Percentiles rank a stretch among this genome's conserved stretches.
Conservation (phyloP, 2,888 invertebrate species). For the Scaptodrosophila latifasciaeformis region DNA sequence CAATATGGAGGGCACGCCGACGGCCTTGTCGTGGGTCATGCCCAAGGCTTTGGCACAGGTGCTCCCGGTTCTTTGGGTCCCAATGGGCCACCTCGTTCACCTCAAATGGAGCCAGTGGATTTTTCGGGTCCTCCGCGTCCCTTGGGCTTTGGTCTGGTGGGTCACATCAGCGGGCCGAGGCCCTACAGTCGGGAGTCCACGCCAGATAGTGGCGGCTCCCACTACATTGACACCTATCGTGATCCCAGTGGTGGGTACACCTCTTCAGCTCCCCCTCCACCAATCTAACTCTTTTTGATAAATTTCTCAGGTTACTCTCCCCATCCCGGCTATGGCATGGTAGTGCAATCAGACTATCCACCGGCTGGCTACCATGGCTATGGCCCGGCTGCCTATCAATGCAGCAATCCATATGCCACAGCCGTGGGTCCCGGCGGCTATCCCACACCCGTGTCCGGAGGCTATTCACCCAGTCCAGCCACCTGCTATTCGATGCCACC, state of each 20-base stretch:
- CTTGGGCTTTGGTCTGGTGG: slow-evolving; percentile 77
- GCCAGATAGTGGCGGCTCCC: slow-evolving; percentile 91
- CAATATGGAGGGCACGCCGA: slow-evolving; percentile 77
- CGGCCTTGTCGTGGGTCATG: slow-evolving; percentile 74
- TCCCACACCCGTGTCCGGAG: slow-evolving; percentile 83
- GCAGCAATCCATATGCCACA: slow-evolving; percentile 76
- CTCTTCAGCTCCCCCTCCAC: neutral
- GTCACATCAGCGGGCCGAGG: slow-evolving; percentile 80
- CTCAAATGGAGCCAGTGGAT: slow-evolving; percentile 84
- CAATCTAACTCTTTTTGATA: neutral
- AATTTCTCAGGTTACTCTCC: slow-evolving; percentile 84
- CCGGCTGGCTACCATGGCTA: slow-evolving; percentile 84
- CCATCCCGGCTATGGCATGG: slow-evolving; percentile 89
- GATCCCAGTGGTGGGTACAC: slow-evolving; percentile 85
- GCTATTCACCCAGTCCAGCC: slow-evolving; percentile 81
- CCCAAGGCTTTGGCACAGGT: slow-evolving; percentile 77
- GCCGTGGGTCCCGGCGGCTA: slow-evolving; percentile 77
- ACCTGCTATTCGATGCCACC: slow-evolving; percentile 93
- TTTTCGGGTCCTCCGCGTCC: slow-evolving; percentile 82
- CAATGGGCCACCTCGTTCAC: slow-evolving; percentile 76
- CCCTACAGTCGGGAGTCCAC: slow-evolving; percentile 90
- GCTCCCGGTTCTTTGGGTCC: slow-evolving; percentile 63
- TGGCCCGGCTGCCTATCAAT: slow-evolving; percentile 79
- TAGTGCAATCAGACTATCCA: slow-evolving; percentile 87
- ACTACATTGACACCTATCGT: slow-evolving; percentile 91